A percentile compares a stretch with the other conserved stretches of the same genome.
Evolutionary conservation across 2,113 vertebrate genomes (phyloP).

Genomic region (Phocoena sinus): DNA sequence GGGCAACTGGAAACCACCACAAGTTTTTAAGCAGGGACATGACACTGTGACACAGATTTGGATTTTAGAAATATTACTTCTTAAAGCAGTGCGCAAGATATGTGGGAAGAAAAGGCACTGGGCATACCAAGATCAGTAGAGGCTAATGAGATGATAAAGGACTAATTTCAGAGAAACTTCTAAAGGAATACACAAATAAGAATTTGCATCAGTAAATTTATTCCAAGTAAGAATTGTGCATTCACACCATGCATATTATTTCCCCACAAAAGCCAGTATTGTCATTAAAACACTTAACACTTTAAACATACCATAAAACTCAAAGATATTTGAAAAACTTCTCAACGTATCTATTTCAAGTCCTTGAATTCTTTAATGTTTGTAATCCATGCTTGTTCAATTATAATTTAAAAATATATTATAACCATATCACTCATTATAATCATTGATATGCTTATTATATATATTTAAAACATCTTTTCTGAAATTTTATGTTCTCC

Average conservation of each 20-base stretch:
- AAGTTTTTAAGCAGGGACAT: neutral
- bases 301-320: neutral
- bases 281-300: neutral
- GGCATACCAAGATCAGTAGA: neutral
- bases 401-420: neutral
- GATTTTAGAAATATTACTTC: neutral
- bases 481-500: neutral
- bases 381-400: neutral
- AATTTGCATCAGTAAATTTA: slow-evolving; percentile 52
- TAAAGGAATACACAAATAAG: slow-evolving; percentile 30
- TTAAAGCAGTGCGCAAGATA: neutral
- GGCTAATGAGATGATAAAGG: neutral
- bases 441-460: neutral
- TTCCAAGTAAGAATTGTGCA: slow-evolving; percentile 2
- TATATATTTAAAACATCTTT: neutral
- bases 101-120: neutral
- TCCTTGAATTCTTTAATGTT: neutral
- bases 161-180: neutral
- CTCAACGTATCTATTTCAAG: neutral
- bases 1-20: neutral
- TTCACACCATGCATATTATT: slow-evolving; percentile 1
- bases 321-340: neutral
- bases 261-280: neutral
- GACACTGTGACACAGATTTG: neutral
- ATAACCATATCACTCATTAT: neutral